Conservation (phyloP, 1,140 invertebrate species). For the Forficula auricularia region DNA sequence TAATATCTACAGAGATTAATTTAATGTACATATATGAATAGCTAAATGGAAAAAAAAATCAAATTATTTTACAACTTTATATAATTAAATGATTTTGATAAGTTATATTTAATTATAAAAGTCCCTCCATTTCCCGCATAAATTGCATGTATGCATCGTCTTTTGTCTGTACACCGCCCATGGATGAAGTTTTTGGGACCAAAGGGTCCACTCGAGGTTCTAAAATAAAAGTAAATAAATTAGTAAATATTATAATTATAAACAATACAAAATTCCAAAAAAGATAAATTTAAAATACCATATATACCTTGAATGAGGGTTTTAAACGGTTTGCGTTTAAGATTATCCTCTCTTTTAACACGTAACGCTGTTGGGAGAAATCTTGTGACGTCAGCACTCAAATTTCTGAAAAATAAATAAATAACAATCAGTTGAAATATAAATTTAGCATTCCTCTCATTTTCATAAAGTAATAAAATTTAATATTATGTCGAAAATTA, state of each 20-base stretch:
- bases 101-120: too few species aligned
- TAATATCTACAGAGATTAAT: too few species aligned
- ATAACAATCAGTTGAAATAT: too few species aligned
- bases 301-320: not conserved
- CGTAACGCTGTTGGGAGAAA: constrained; percentile 85
- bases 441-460: too few species aligned
- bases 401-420: constrained; percentile 38
- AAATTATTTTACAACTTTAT: too few species aligned
- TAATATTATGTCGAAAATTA: too few species aligned
- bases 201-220: constrained; percentile 12
- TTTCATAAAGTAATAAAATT: too few species aligned
- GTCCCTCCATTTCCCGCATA: constrained; percentile 93
- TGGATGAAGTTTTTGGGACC: constrained; percentile 20
- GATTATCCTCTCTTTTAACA: constrained; percentile 65
- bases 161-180: constrained; percentile 51
- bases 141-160: constrained; percentile 96
- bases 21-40: too few species aligned
- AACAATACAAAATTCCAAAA: too few species aligned
- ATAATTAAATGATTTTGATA: too few species aligned
- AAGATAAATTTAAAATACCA: too few species aligned
- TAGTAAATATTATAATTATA: not conserved
- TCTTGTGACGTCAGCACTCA: constrained; percentile 84
- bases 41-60: too few species aligned
- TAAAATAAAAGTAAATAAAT: constrained; percentile 3
- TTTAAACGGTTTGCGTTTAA: constrained; percentile 25